These are phyloP conservation scores for Synanceia verrucosa DNA, from an alignment of 2,797 vertebrate species.

Conservation along the genomic window DNA sequence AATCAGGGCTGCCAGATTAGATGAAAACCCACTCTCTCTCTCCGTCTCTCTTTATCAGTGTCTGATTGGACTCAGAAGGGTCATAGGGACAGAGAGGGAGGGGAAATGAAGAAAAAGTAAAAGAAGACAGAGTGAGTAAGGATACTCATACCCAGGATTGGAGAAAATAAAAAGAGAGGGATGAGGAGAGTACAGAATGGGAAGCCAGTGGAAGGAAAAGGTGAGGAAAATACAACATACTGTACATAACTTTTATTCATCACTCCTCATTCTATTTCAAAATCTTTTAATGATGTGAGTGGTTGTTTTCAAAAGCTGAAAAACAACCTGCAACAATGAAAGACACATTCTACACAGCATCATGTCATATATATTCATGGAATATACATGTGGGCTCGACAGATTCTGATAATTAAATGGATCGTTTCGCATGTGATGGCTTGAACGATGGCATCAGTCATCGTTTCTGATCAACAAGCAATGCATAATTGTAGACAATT, in stretches of 20 bases:
- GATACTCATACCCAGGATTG: neutral
- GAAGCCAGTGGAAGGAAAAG: neutral
- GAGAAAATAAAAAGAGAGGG: neutral
- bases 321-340: too few relatives aligned
- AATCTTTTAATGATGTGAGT: neutral
- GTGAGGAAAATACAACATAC: too few relatives aligned
- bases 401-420: too few relatives aligned
- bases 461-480: too few relatives aligned
- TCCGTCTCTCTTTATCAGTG: constrained; percentile 35
- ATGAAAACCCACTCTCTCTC: constrained; percentile 61
- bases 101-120: neutral
- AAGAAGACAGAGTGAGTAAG: neutral
- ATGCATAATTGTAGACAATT: too few relatives aligned
- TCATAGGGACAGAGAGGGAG: neutral
- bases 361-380: too few relatives aligned
- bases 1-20: constrained; percentile 52
- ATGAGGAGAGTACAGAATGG: neutral
- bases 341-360: too few relatives aligned
- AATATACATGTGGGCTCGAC: too few relatives aligned
- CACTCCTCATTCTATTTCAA: neutral
- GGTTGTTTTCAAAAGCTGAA: neutral
- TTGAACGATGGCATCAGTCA: too few relatives aligned
- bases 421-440: too few relatives aligned
- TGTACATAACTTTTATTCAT: neutral
- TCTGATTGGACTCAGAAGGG: constrained; percentile 21